Evolutionary conservation across 1,140 invertebrate genomes (phyloP).

Genomic region (Chlorops oryzae): DNA sequence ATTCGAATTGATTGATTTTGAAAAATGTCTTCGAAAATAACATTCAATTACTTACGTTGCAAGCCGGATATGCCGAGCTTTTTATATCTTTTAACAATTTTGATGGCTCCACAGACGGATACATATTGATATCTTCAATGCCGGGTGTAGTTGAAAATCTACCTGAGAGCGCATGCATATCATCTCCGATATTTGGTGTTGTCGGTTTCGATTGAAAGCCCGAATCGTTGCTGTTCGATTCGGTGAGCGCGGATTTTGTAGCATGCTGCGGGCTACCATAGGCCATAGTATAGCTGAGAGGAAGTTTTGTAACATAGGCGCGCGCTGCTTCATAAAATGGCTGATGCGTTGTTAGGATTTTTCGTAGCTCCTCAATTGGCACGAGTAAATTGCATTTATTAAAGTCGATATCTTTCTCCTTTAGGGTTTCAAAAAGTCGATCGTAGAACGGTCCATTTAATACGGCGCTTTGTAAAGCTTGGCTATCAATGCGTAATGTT

Average conservation of each 20-base stretch:
- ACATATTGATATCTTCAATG: conserved; percentile 45
- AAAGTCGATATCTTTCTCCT: conserved; percentile 51
- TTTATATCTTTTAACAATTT: too few species aligned
- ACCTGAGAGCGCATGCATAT: conserved; percentile 23
- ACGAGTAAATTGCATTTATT: conserved; percentile 51
- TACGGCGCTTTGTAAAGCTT: conserved; percentile 53
- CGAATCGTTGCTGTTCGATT: conserved; percentile 38
- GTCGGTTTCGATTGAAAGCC: conserved; percentile 44
- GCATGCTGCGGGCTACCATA: conserved; percentile 13
- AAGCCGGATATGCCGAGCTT: too few species aligned
- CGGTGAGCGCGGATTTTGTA: conserved; percentile 18
- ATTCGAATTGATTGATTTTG: too few species aligned
- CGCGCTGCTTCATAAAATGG: conserved; percentile 53
- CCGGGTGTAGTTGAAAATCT: conserved; percentile 34
- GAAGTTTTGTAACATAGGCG: conserved; percentile 52
- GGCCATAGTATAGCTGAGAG: conserved; percentile 16
- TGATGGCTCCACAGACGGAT: conserved; percentile 24
- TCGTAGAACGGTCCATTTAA: conserved; percentile 56
- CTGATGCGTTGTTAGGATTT: conserved; percentile 52
- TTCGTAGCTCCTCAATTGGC: conserved; percentile 52
- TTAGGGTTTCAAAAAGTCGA: conserved; percentile 52
- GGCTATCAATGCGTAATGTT: too few species aligned
- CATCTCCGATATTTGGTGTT: conserved; percentile 31
- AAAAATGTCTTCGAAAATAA: too few species aligned
- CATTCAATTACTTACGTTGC: too few species aligned